These are phyloP conservation scores for Plagodis pulveraria DNA, from an alignment of 2,888 invertebrate genomes.

Conservation along the genomic window DNA sequence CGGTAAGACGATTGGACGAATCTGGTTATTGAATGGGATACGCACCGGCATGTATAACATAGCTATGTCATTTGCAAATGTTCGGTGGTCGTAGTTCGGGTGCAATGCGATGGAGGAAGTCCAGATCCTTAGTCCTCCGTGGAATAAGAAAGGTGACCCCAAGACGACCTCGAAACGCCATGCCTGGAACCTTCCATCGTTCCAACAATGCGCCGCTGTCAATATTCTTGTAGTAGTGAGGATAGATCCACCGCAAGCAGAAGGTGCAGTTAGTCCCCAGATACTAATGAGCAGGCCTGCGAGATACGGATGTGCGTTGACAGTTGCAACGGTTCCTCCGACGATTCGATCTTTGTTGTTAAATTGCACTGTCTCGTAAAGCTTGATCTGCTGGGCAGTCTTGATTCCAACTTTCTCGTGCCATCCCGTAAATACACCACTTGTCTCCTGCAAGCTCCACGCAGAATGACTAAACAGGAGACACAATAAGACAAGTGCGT, in stretches of 20 bases:
- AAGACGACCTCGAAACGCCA: slow-evolving; percentile 64
- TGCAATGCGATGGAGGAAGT: slow-evolving; percentile 54
- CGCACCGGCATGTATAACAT: slow-evolving; percentile 57
- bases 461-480: slow-evolving; percentile 40
- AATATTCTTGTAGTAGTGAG: slow-evolving; percentile 56
- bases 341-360: slow-evolving; percentile 51
- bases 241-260: slow-evolving; percentile 69
- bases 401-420: slow-evolving; percentile 60
- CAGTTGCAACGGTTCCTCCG: slow-evolving; percentile 61
- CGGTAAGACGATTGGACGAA: slow-evolving; percentile 59
- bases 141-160: slow-evolving; percentile 62
- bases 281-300: slow-evolving; percentile 66
- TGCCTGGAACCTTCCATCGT: slow-evolving; percentile 61
- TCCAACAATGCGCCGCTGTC: slow-evolving; percentile 75
- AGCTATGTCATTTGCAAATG: slow-evolving; percentile 69
- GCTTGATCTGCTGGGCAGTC: slow-evolving; percentile 56
- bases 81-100: slow-evolving; percentile 53
- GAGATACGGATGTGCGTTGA: slow-evolving; percentile 63
- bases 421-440: slow-evolving; percentile 49
- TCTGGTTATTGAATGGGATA: slow-evolving; percentile 48
- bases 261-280: slow-evolving; percentile 50
- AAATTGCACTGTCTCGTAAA: slow-evolving; percentile 43
- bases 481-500: slow-evolving; percentile 41
- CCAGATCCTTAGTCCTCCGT: slow-evolving; percentile 60
- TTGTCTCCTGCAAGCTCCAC: slow-evolving; percentile 28